These are phyloP conservation scores for Semnornis frantzii DNA, from an alignment of 2,113 vertebrate genomes.

Conservation along the genomic window DNA sequence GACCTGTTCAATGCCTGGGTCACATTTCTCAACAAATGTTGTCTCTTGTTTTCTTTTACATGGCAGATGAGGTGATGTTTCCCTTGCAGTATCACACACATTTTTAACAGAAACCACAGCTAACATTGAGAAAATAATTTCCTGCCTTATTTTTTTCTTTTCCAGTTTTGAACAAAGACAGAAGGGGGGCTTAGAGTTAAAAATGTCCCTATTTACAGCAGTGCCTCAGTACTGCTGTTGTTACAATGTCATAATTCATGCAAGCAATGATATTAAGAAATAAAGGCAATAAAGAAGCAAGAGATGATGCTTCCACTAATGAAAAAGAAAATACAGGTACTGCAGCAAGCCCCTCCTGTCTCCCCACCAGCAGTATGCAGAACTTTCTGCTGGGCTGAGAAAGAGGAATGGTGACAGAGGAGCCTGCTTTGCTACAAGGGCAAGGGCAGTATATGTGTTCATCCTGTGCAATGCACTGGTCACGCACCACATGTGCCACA, in stretches of 20 bases:
- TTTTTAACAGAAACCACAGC: not conserved
- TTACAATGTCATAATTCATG: not conserved
- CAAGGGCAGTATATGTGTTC: not conserved
- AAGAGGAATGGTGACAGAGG: not conserved
- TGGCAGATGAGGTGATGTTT: not conserved
- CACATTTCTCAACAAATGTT: not conserved
- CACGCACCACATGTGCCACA: too few relatives aligned
- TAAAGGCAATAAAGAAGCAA: not conserved
- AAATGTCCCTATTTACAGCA: not conserved
- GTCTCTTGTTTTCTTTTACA: not conserved
- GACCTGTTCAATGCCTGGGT: not conserved
- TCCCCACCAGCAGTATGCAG: not conserved
- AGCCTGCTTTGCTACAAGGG: not conserved
- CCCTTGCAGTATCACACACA: not conserved
- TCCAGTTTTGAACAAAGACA: not conserved
- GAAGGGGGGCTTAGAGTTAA: not conserved
- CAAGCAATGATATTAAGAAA: not conserved
- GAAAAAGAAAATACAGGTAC: conserved; percentile 1
- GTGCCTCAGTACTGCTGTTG: not conserved
- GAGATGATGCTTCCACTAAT: not conserved
- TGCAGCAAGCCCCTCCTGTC: not conserved
- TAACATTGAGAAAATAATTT: not conserved
- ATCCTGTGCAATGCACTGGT: not conserved
- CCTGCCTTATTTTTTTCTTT: not conserved
- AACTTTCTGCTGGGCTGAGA: not conserved